Evolutionary conservation across 2,797 vertebrate species (phyloP), one percentile per base, ranked within the genome.

Genomic region (Enteromius treurensis): DNA sequence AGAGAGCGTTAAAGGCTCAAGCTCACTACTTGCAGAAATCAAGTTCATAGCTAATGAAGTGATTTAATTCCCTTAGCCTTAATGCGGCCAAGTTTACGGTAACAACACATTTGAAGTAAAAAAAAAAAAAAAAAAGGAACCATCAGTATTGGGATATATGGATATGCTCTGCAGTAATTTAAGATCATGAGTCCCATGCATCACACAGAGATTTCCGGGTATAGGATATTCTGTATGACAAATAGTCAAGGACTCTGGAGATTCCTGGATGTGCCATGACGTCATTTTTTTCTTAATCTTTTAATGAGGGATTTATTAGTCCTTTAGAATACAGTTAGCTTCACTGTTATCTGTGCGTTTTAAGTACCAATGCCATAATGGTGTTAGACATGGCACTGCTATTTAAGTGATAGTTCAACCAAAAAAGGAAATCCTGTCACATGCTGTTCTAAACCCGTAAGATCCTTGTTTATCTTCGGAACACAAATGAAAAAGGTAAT

Each of bases 11-110:
- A 76, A 58, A 40, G 53, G 32, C 34, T 21, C 19, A 13, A 53
- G 49, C 34, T 34, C 47, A 53, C 29, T 58, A 51, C 42, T n/a
- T 64, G 17, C 3, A 47, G 58, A 77, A 58, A 77, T 65, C 3
- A 23, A 17, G 51, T 23, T 76, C 34, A 76, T 40, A 26, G 34
- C 23, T 58, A 58, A 40, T 14, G 53, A n/a, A 37, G 70, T 75
- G 1, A 75, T 75, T 37, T 23, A 53, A 40, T 58, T 37, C 51
- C n/a, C 13, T 58, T 58, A 75, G 34, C 32, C 32, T 40, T 23
- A 76, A 76, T 40, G n/a, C n/a, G 58, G 37, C n/a, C 13, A 40
- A 26, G 51, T 76, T 76, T 76, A 76, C 34, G 34, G 73, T 58
- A 76, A 40, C 51, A 76, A 76, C 53, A 76, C 32, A 34, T 32